These are phyloP conservation scores for Antigone vipio DNA, from an alignment of 2,113 vertebrate species.

Conservation along the genomic window DNA sequence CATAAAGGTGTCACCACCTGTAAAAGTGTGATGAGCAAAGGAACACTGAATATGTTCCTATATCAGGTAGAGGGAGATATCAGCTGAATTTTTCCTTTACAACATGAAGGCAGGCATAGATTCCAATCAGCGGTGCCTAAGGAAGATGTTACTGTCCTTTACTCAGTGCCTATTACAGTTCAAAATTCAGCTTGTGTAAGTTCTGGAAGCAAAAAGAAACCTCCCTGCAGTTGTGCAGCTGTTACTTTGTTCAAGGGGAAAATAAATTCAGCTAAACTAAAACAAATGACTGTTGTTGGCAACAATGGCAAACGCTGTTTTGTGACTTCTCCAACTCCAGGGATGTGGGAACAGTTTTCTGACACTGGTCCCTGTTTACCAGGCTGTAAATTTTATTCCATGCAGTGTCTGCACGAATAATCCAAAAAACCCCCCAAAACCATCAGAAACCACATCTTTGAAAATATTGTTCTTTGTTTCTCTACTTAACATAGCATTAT, in stretches of 20 bases:
- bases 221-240: not conserved
- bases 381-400: not conserved
- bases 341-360: not conserved
- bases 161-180: not conserved
- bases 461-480: not conserved
- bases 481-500: not conserved
- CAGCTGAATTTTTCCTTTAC: not conserved
- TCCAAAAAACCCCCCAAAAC: not conserved
- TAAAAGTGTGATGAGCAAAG: not conserved
- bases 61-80: not conserved
- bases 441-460: not conserved
- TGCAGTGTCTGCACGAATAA: not conserved
- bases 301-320: not conserved
- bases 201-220: not conserved
- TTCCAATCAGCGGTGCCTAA: not conserved
- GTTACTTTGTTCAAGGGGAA: not conserved
- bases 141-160: not conserved
- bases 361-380: not conserved
- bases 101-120: not conserved
- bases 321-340: not conserved
- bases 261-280: not conserved
- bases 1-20: not conserved
- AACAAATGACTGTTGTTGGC: not conserved
- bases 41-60: not conserved
- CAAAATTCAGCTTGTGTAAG: not conserved